phyloP scores from a whole-genome alignment of 1,140 invertebrate species.

The Orchesella cincta region DNA sequence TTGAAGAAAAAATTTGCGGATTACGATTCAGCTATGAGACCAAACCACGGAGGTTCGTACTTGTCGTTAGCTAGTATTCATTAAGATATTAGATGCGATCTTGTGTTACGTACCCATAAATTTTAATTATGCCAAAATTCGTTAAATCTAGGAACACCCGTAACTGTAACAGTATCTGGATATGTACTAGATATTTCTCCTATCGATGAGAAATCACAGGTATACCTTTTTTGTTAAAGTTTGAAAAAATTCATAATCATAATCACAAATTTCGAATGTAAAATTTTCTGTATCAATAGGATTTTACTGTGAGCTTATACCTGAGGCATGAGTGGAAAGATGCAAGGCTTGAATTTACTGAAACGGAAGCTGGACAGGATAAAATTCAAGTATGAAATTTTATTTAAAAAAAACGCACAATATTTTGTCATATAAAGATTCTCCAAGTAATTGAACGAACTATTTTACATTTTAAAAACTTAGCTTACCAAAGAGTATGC shows the following conservation, averaged over 20 bases:
- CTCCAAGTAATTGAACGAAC: not conserved
- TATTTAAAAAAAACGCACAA: not conserved
- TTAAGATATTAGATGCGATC: not conserved
- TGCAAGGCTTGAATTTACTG: conserved; percentile 9
- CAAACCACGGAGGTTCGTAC: not conserved
- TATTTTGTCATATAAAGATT: not conserved
- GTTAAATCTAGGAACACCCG: not conserved
- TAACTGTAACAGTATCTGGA: conserved; percentile 10
- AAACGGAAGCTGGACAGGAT: not conserved
- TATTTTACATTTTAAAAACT: not conserved
- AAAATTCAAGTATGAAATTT: not conserved
- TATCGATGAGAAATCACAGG: conserved; percentile 29
- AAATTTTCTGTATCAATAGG: no score
- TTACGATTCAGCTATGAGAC: not conserved
- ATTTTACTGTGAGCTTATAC: not conserved
- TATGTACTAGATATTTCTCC: conserved; percentile 35
- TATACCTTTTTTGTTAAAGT: no score
- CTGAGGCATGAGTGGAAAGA: conserved; percentile 21
- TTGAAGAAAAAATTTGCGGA: not conserved
- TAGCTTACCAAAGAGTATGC: conserved; percentile 37
- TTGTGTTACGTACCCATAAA: not conserved
- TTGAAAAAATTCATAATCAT: no score
- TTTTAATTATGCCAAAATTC: not conserved
- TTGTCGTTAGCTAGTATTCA: not conserved
- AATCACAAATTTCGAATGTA: no score